Percentiles rank a stretch among this genome's conserved stretches.
Evolutionary conservation across 53 echinoderm and acorn worm genomes (phyloP).

Genomic region (Temnopleurus reevesii): DNA sequence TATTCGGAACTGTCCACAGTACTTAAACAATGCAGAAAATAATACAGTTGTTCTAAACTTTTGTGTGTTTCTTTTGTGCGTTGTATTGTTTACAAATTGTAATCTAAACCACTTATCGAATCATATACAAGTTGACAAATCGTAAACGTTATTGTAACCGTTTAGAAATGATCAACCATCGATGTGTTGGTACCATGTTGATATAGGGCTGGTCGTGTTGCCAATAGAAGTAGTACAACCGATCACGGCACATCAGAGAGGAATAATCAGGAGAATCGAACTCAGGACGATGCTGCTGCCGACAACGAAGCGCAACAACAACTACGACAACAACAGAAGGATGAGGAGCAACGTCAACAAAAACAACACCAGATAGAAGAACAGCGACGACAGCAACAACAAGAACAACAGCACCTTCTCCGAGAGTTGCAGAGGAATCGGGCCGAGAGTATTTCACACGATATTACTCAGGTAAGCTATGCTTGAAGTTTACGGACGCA

Average conservation of each 20-base stretch:
- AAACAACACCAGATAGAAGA: neutral
- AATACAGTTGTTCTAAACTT: no score
- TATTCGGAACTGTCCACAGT: no score
- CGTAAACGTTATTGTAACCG: no score
- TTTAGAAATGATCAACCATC: neutral
- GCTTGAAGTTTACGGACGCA: neutral
- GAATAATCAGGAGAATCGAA: neutral
- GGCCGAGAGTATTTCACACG: neutral
- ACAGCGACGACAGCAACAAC: constrained; percentile 26
- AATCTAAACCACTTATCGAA: no score
- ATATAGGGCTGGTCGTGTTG: neutral
- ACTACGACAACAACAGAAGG: neutral
- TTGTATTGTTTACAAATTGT: no score
- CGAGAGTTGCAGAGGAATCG: constrained; percentile 30
- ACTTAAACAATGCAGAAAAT: no score
- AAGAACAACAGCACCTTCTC: neutral
- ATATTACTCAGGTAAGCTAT: neutral
- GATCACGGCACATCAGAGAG: neutral
- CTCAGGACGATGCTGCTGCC: neutral
- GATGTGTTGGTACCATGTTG: neutral
- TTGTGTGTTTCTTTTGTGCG: no score
- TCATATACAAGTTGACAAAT: no score
- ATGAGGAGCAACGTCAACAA: neutral
- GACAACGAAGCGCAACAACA: neutral
- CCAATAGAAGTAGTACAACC: neutral